Evolutionary conservation across 2,797 vertebrate genomes (phyloP).

Genomic region (Bradypodion pumilum): DNA sequence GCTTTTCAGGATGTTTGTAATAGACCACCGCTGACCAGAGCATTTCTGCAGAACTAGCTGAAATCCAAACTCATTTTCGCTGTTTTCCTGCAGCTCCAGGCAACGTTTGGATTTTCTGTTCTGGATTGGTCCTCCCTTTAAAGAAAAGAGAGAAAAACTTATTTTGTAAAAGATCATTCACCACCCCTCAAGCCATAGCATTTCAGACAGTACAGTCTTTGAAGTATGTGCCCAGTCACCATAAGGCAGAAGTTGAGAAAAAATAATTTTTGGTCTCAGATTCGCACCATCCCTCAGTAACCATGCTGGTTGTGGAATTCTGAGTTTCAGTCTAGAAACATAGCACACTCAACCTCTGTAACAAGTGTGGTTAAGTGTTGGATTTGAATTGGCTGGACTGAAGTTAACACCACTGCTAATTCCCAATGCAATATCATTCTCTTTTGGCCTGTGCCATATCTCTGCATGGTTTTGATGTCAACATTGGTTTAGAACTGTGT

Average conservation of each 20-base stretch:
- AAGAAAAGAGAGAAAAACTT: not conserved
- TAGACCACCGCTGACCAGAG: conserved; percentile 94
- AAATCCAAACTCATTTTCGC: conserved; percentile 91
- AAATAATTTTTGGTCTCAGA: not conserved
- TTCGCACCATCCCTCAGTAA: no score
- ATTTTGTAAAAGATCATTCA: conserved; percentile 21
- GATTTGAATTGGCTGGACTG: no score
- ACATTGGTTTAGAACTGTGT: no score
- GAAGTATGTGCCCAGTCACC: not conserved
- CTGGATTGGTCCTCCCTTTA: conserved; percentile 95
- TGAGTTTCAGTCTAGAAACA: no score
- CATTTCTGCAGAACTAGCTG: conserved; percentile 94
- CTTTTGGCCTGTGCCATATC: no score
- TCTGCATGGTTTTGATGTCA: no score
- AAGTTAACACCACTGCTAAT: no score
- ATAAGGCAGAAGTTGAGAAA: not conserved
- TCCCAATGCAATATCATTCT: no score
- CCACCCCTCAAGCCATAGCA: not conserved
- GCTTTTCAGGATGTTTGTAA: conserved; percentile 89
- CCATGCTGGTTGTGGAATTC: no score
- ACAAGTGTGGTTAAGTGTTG: no score
- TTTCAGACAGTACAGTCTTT: not conserved
- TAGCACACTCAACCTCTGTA: no score
- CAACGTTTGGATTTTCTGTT: conserved; percentile 98
- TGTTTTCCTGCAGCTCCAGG: conserved; percentile 91